Evolutionary conservation across 2,888 invertebrate species (phyloP).

Genomic region (Ptycholaimellus sp.): DNA sequence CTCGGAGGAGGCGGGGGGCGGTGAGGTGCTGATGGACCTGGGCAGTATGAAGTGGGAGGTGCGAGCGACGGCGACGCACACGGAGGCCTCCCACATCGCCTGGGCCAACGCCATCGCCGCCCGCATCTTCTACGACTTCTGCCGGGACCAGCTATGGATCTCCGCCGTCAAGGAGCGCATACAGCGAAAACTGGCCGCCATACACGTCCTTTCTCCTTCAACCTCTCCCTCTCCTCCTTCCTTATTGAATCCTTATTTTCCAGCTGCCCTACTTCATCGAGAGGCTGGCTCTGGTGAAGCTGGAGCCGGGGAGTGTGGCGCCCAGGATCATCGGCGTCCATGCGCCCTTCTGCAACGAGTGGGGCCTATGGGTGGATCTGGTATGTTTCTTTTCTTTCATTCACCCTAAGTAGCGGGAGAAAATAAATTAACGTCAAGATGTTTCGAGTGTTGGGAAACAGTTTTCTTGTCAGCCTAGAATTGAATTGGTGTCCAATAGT

Average conservation of each 20-base stretch:
- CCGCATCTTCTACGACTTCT: slow-evolving; percentile 55
- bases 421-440: too few relatives aligned
- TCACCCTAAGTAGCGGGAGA: too few relatives aligned
- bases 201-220: slow-evolving; percentile 37
- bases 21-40: slow-evolving; percentile 12
- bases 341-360: slow-evolving; percentile 45
- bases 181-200: slow-evolving; percentile 58
- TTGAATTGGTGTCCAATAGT: too few relatives aligned
- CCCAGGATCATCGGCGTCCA: slow-evolving; percentile 21
- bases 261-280: slow-evolving; percentile 64
- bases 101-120: slow-evolving; percentile 16
- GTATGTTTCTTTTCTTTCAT: too few relatives aligned
- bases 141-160: slow-evolving; percentile 46
- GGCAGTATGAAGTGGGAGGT: slow-evolving; percentile 9
- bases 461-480: too few relatives aligned
- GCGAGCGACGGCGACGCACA: not conserved
- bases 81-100: slow-evolving; percentile 7
- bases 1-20: too few relatives aligned
- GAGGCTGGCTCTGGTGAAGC: slow-evolving; percentile 40
- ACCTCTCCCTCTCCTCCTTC: not conserved
- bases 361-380: slow-evolving; percentile 66
- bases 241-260: slow-evolving; percentile 7
- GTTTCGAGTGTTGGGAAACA: too few relatives aligned
- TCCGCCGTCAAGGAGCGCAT: slow-evolving; percentile 48
- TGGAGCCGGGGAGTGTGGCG: slow-evolving; percentile 18